phyloP scores from a whole-genome alignment of 1,140 invertebrate genomes.

The Ctenoplectra terminalis region DNA sequence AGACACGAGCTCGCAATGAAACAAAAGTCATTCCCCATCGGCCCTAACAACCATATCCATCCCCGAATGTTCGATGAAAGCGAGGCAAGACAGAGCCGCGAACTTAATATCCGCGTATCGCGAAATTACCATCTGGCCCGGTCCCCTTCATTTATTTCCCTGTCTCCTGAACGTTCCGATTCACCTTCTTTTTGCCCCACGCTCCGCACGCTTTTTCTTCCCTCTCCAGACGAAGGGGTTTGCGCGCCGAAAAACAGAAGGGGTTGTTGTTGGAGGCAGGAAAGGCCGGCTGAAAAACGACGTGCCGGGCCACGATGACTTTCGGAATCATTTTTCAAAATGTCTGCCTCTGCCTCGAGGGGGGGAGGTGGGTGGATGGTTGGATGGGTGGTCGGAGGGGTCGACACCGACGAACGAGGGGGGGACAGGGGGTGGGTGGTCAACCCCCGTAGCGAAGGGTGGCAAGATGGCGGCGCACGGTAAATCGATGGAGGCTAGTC shows the following conservation, averaged over 20 bases:
- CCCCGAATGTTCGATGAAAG: not conserved
- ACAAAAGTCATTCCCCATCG: not conserved
- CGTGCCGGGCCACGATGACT: conserved; percentile 73
- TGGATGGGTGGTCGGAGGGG: conserved; percentile 31
- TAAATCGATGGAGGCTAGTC: conserved; percentile 82
- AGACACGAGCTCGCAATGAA: not conserved
- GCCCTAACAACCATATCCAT: not conserved
- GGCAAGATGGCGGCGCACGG: conserved; percentile 81
- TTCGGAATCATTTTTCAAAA: conserved; percentile 81
- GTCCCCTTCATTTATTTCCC: conserved; percentile 61
- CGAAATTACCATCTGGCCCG: conserved; percentile 40
- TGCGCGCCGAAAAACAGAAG: conserved; percentile 38
- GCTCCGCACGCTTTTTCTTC: conserved; percentile 55
- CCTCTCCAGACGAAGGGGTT: conserved; percentile 35
- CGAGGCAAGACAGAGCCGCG: not conserved
- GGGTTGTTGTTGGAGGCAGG: conserved; percentile 4
- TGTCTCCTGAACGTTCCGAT: conserved; percentile 53
- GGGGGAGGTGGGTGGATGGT: conserved; percentile 46
- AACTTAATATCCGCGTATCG: conserved; percentile 35
- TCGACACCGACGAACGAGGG: conserved; percentile 45
- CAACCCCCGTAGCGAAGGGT: conserved; percentile 75
- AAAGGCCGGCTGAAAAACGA: conserved; percentile 60
- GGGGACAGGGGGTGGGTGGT: conserved; percentile 53
- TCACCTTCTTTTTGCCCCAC: conserved; percentile 60
- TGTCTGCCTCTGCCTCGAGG: conserved; percentile 74